Base-by-base conservation (phyloP, 2,113 vertebrate genomes). In the Taurulus bubalis region DNA sequence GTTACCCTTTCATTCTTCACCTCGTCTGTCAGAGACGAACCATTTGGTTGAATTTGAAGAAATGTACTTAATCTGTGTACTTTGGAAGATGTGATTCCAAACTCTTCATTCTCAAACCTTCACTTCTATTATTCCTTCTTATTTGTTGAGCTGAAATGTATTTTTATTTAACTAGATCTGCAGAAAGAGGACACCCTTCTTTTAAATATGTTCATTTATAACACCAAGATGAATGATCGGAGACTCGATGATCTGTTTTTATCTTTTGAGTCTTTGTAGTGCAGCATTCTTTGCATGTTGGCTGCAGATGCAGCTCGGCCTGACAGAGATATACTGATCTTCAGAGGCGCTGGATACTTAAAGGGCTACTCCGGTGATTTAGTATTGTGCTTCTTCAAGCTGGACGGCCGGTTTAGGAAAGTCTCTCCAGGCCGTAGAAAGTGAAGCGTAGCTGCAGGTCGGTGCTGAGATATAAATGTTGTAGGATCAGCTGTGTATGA, bases 261-360 rank as follows among this genome's bases (percentile, higher is more conserved):
- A 45, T 45, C 47, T 58, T 32, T 15, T 22, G 34, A 38, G 5
- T 30, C 12, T 18, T 65, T 26, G 36, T 20, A 49, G 51, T 47
- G 6, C 11, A 1, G 16, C 49, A 16, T 53, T 30, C 63, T 58
- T 42, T 78, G 76, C 76, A 79, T 71, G 76, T 63, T 62, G 66
- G 45, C 67, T 60, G 42, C 76, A 79, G 56, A 64, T 71, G 77
- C 56, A 51, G 22, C 8, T 40, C 42, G 53, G 77, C 42, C 58
- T 30, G 5, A 40, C 45, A 36, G 16, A 66, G 62, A 64, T 24
- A 63, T 71, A 64, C 77, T 53, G 67, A 63, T 53, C 67, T 16
- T 79, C 67, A 71, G 67, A 63, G 40, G 76, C 8, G 28, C 42
- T 2, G 10, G 40, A 47, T 49, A 70, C 66, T 62, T 60, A 60